phyloP scores from a whole-genome alignment of 2,797 vertebrate species.

The Uromys caudimaculatus region DNA sequence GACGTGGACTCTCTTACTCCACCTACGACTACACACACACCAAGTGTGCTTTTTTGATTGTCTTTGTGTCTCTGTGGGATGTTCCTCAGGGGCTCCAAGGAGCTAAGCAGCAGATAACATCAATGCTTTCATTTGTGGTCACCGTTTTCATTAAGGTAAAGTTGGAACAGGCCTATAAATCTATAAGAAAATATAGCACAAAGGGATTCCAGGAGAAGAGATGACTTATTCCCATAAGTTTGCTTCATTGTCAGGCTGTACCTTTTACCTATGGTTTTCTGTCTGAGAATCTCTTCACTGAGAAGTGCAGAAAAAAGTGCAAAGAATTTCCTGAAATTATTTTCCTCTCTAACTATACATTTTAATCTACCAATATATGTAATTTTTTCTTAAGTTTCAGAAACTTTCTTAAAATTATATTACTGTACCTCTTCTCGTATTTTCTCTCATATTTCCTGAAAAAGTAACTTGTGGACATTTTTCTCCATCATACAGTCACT shows the following conservation, averaged over 20 bases:
- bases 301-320: not conserved
- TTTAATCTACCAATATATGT: not conserved
- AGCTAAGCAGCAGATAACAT: not conserved
- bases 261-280: not conserved
- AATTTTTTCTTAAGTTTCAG: not conserved
- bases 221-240: not conserved
- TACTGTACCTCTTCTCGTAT: not conserved
- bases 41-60: not conserved
- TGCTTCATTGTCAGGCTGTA: not conserved
- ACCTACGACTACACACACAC: fast-evolving
- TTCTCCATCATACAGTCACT: not conserved
- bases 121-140: not conserved
- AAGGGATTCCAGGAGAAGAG: not conserved
- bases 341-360: not conserved
- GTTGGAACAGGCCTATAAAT: not conserved
- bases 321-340: not conserved
- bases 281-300: not conserved
- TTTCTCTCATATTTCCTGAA: not conserved
- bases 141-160: not conserved
- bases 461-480: not conserved
- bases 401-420: not conserved
- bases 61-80: not conserved
- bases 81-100: not conserved
- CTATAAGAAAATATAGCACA: not conserved
- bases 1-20: not conserved